Conservation (phyloP, 2,113 vertebrate genomes). For the Sarotherodon lohbergeri region DNA sequence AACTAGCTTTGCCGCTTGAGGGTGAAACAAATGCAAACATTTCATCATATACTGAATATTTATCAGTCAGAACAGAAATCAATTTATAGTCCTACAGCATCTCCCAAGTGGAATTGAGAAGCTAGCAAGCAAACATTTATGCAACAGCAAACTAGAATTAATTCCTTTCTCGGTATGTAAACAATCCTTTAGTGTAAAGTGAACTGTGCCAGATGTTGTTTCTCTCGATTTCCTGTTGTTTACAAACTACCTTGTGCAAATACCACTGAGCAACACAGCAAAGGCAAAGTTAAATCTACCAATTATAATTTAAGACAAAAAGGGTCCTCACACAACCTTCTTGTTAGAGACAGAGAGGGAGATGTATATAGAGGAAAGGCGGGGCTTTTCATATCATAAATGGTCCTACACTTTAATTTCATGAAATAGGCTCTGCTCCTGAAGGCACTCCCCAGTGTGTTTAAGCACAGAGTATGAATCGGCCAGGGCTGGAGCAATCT, state of each 20-base stretch:
- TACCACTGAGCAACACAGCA: background rate
- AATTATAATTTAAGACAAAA: background rate
- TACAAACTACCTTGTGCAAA: background rate
- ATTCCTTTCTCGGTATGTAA: background rate
- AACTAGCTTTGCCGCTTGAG: background rate
- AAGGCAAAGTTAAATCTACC: background rate
- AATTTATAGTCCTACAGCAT: background rate
- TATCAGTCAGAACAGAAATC: background rate
- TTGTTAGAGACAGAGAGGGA: background rate
- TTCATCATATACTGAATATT: slow-evolving; percentile 7
- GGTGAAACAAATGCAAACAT: slow-evolving; percentile 7
- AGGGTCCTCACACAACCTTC: background rate
- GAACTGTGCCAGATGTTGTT: background rate
- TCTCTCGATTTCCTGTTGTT: background rate
- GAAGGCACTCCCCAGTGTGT: background rate
- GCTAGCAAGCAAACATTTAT: background rate
- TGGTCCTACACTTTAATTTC: background rate
- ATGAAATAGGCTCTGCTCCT: background rate
- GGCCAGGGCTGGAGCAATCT: background rate
- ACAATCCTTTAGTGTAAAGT: background rate
- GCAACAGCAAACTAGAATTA: background rate
- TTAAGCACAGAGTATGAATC: background rate
- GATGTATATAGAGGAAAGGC: background rate
- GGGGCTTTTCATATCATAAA: background rate
- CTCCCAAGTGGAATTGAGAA: background rate